These are phyloP conservation scores for Shargacucullia verbasci DNA, from an alignment of 2,888 invertebrate genomes.

Conservation along the genomic window DNA sequence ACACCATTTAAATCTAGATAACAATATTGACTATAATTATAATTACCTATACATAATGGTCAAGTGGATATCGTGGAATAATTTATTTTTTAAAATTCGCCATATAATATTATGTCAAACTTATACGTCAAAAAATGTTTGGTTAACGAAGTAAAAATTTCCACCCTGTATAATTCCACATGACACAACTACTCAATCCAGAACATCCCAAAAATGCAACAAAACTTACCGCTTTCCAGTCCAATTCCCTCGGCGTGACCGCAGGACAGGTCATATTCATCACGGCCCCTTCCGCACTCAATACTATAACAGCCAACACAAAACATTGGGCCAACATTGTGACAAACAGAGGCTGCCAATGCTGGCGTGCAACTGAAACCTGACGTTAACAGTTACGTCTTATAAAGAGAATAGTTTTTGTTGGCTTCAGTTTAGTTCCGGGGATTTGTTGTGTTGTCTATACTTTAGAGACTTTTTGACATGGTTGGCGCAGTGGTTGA, in stretches of 20 bases:
- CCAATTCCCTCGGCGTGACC: constrained; percentile 75
- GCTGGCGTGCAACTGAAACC: constrained; percentile 68
- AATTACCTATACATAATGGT: too few species aligned
- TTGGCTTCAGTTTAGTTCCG: constrained; percentile 48
- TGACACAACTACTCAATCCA: background rate
- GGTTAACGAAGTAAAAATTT: too few species aligned
- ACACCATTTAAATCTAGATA: too few species aligned
- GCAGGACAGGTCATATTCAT: constrained; percentile 76
- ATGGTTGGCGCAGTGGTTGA: too few species aligned
- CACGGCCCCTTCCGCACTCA: constrained; percentile 66
- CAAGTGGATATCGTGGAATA: too few species aligned
- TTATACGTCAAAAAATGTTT: too few species aligned
- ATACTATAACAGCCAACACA: constrained; percentile 63
- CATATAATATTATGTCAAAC: too few species aligned
- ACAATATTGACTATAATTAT: too few species aligned
- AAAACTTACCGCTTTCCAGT: constrained; percentile 81
- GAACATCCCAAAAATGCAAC: background rate
- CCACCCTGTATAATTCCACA: too few species aligned
- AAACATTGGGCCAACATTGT: constrained; percentile 70
- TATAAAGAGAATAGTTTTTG: constrained; percentile 70
- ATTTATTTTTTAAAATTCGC: too few species aligned
- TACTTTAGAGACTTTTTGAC: constrained; percentile 15
- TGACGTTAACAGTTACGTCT: constrained; percentile 64
- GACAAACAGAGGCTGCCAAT: constrained; percentile 56
- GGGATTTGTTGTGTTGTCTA: constrained; percentile 37